These are phyloP conservation scores for Scaptodrosophila latifasciaeformis DNA, from an alignment of 2,888 invertebrate species.

Conservation along the genomic window DNA sequence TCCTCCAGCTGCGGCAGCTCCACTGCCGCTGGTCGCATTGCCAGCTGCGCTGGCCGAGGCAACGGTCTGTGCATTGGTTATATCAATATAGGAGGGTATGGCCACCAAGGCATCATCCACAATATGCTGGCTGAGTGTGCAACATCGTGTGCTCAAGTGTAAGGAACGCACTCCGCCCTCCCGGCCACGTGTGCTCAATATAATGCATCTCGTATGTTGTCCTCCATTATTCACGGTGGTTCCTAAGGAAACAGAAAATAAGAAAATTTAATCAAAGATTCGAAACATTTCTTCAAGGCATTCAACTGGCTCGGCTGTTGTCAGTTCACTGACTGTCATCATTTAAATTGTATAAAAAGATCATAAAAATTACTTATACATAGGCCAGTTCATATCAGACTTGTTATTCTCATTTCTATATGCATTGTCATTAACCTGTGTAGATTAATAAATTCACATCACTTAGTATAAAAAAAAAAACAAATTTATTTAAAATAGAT, in stretches of 20 bases:
- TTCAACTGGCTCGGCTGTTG: too few species aligned
- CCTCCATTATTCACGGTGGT: conserved; percentile 35
- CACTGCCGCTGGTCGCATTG: conserved; percentile 22
- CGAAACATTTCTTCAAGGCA: too few species aligned
- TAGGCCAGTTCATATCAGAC: too few species aligned
- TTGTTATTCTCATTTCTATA: too few species aligned
- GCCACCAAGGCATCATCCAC: conserved; percentile 32
- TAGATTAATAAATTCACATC: too few species aligned
- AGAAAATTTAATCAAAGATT: background rate
- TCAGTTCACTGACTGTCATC: too few species aligned
- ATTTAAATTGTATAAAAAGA: too few species aligned
- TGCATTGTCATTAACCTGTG: too few species aligned
- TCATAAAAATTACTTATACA: too few species aligned
- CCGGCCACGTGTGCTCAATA: conserved; percentile 21
- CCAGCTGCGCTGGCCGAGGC: conserved; percentile 13
- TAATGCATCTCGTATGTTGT: conserved; percentile 41
- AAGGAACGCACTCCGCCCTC: conserved; percentile 26
- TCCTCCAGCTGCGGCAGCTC: conserved; percentile 25
- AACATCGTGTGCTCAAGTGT: conserved; percentile 43
- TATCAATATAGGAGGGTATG: conserved; percentile 55
- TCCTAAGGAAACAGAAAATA: conserved; percentile 24
- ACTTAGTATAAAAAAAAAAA: too few species aligned
- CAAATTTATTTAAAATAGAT: too few species aligned
- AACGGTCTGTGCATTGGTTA: conserved; percentile 43
- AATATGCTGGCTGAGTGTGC: conserved; percentile 23